These are phyloP conservation scores for Pelecanus crispus DNA, from an alignment of 2,113 vertebrate species.

Conservation along the genomic window DNA sequence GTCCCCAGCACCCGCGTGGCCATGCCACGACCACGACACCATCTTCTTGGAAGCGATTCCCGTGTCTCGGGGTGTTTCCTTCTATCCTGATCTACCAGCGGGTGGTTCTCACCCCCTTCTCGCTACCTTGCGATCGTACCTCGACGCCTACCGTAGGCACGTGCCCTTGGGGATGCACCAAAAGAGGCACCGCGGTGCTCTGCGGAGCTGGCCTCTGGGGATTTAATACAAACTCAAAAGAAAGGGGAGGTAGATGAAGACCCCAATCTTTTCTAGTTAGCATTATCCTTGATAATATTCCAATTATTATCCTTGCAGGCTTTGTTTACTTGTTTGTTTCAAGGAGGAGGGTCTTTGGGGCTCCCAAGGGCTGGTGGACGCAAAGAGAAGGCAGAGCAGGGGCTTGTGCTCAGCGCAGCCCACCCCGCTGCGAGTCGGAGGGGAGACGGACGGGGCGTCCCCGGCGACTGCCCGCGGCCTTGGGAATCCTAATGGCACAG, in stretches of 20 bases:
- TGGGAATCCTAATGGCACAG: not conserved
- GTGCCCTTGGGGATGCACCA: not conserved
- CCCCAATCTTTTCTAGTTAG: not conserved
- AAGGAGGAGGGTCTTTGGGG: not conserved
- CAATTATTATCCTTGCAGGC: not conserved
- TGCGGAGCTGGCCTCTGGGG: not conserved
- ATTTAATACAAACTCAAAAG: not conserved
- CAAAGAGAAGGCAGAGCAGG: not conserved
- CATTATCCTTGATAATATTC: not conserved
- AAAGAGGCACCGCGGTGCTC: not conserved
- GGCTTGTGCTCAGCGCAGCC: not conserved
- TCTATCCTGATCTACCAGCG: not conserved
- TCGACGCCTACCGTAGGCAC: not conserved
- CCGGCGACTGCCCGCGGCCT: not conserved
- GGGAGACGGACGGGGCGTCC: not conserved
- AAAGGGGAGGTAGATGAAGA: not conserved
- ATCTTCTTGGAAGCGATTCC: not conserved
- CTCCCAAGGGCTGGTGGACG: not conserved
- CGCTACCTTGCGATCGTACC: fast-evolving
- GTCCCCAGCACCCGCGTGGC: not conserved
- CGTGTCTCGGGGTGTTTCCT: not conserved
- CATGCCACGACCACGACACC: fast-evolving
- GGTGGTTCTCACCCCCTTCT: not conserved
- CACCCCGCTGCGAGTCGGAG: fast-evolving
- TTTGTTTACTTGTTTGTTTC: not conserved